Evolutionary conservation across 2,113 vertebrate genomes (phyloP), one percentile per base, ranked within the genome.

Genomic region (Zosterops japonicus): DNA sequence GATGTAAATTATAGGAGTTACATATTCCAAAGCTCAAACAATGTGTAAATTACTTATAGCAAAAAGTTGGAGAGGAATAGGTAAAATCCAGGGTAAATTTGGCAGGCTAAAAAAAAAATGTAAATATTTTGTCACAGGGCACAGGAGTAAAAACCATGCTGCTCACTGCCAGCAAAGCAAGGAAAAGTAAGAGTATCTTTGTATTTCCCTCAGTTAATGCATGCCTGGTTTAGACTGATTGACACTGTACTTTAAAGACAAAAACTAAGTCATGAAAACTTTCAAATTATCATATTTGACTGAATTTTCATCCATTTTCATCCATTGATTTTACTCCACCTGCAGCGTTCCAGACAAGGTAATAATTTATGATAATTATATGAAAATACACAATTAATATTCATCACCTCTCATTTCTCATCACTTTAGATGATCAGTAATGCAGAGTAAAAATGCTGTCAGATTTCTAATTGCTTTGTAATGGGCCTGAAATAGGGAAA

Each of bases 401-500:
- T 98, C 98, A 98, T 98, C 98, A 98, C 97, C 97, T 98, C 98
- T 98, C 98, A 98, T 98, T 98, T 98, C 97, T 98, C 98, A 98
- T 98, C 98, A 98, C 98, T 98, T 98, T 98, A 97, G 98, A 98
- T 98, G 97, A 98, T 98, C 98, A 97, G 98, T 98, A 98, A 98
- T 98, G 98, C 98, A 98, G 98, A 98, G 98, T 98, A 98, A 98
- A 98, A 98, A 98, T 97, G 98, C 98, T 98, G 98, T 98, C 98
- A 98, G 98, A 96, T 98, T 98, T 98, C 98, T 98, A 98, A 98
- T 98, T 99, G 98, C 98, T 98, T 98, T 98, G 98, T 98, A 98
- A 98, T 98, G 98, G 98, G 97, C 96, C 98, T 97, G 98, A 98
- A 98, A 98, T 97, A 98, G 97, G 98, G 97, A 98, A 98, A 98